Conservation (phyloP, 2,797 vertebrate genomes). For the Cuniculus paca region DNA sequence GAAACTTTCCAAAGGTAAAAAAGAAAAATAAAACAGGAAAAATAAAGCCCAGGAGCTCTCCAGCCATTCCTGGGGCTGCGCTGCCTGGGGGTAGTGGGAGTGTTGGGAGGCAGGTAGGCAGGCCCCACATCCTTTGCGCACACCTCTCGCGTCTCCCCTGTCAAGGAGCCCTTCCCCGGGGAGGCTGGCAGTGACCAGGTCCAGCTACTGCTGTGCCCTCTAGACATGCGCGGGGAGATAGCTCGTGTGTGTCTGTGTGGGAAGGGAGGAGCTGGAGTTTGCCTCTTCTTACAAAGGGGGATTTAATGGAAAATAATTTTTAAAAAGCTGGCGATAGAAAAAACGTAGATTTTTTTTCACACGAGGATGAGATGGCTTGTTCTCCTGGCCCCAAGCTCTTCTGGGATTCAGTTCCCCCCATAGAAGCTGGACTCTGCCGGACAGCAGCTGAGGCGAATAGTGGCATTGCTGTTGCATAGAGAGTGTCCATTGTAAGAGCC, state of each 20-base stretch:
- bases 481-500: accelerated
- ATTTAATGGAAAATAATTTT: neutral
- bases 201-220: neutral
- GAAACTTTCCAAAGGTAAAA: neutral
- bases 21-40: neutral
- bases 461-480: accelerated
- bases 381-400: accelerated
- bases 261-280: accelerated
- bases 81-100: too few species aligned
- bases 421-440: accelerated
- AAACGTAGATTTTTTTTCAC: neutral
- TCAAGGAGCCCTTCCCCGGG: neutral
- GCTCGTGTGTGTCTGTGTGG: neutral
- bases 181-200: too few species aligned
- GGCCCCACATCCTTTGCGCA: neutral
- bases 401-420: neutral
- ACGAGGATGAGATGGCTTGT: neutral
- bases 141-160: neutral
- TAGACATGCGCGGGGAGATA: accelerated
- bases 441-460: too few species aligned
- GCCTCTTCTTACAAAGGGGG: accelerated
- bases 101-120: accelerated
- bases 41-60: neutral
- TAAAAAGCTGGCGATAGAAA: too few species aligned
- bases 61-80: neutral